Evolutionary conservation across 1,140 invertebrate species (phyloP), one percentile per base, ranked within the genome.

Genomic region (Notospermus geniculatus): DNA sequence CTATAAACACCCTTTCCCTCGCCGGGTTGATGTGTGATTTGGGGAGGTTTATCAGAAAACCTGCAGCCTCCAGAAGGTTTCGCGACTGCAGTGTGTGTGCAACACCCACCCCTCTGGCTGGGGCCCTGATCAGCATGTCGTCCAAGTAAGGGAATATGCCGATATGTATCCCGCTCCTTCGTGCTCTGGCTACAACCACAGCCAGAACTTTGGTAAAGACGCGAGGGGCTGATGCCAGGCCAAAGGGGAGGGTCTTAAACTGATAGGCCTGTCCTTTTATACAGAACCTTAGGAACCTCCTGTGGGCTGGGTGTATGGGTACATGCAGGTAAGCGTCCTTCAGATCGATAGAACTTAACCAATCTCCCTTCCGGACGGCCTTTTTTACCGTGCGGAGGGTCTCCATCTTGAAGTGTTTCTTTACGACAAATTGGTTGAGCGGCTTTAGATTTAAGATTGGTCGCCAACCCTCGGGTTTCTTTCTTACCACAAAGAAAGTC

Each of bases 381-480:
- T 43, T 11, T 13, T 13, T 43, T 43, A 54, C 17, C 17, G 13
- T 23, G 11, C 13, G 11, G 13, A 29, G 22, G 23, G 7, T 56
- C 27, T 28, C 30, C 54, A 56, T 56, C 54, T 13, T 56, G 54
- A 56, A 56, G 11, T n/a, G n/a, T n/a, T n/a, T n/a, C n/a, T n/a
- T n/a, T n/a, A n/a, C n/a, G n/a, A n/a, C n/a, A n/a, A n/a, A 11
- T 27, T 27, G 54, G 54, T n/a, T n/a, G n/a, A n/a, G n/a, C n/a
- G n/a, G n/a, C n/a, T n/a, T n/a, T n/a, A n/a, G n/a, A n/a, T 52
- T 28, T 9, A 52, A 27, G 17, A 52, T 28, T 7, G 9, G 50
- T 15, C 17, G 25, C 50, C 2, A 52, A 7, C 50, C n/a, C 29
- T 28, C 50, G 25, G 50, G 29, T 28, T 15, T 52, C 50, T 52